Base-by-base conservation (phyloP, 2,113 vertebrate species). In the Erpornis zantholeuca region DNA sequence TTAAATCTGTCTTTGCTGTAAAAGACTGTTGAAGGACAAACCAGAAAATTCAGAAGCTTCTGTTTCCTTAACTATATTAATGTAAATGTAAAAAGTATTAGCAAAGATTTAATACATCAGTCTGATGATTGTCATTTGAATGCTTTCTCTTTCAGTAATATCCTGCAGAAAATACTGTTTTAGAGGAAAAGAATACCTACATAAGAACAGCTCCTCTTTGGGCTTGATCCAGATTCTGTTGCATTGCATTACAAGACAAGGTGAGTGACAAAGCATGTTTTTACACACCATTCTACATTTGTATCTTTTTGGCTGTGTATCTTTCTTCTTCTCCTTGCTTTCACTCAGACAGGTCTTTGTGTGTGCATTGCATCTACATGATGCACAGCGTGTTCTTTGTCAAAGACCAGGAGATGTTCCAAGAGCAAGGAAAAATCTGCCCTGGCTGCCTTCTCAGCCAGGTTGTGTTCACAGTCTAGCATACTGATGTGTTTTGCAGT, bases 201-300 rank as follows among this genome's bases (percentile, higher is more conserved):
- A 24, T 57, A 53, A 33, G 31, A 45, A 3, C 5, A 59, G 4
- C 11, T 71, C 36, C 40, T 22, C 28, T 49, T 9, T 66, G 52
- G 16, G 12, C 16, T 71, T 1, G 0, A 27, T 68, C 18, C 18
- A 47, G 10, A 2, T 44, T 24, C 38, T 80, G 19, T 35, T 86
- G 19, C 2, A 1, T 44, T 79, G 7, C 28, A 33, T 24, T 53
- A 53, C 16, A 57, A 44, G 45, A 79, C 50, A 18, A 47, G 44
- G 25, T 53, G 38, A 57, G 15, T 7, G 14, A 27, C 10, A 6
- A 18, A 70, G 18, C 1, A 22, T 22, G 6, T 49, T 90, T 66
- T 82, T 29, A 65, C 10, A 38, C 3, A 4, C 0, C 0, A 22
- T 45, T 33, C n/a, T 64, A 3, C 3, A 1, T 28, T 61, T 40